Evolutionary conservation across 2,113 vertebrate species (phyloP).

Genomic region (Hipposideros armiger): DNA sequence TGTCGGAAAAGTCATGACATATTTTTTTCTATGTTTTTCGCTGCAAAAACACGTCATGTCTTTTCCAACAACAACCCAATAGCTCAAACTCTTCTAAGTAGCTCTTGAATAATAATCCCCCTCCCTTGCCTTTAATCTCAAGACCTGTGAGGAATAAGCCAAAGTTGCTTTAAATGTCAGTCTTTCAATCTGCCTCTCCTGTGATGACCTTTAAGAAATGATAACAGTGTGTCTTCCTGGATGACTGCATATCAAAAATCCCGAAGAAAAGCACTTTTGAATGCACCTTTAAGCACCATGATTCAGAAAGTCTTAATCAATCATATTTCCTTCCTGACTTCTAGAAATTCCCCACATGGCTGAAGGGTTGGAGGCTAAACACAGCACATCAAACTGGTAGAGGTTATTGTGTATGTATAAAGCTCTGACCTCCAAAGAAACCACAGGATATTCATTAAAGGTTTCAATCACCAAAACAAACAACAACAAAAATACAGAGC

Average conservation of each 20-base stretch:
- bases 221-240: slow-evolving; percentile 6
- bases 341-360: not conserved
- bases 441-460: not conserved
- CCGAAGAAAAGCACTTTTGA: not conserved
- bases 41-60: too few species aligned
- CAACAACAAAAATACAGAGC: not conserved
- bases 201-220: slow-evolving; percentile 49
- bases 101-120: slow-evolving; percentile 51
- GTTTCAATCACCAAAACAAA: not conserved
- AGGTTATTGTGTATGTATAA: not conserved
- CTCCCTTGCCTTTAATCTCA: slow-evolving; percentile 31
- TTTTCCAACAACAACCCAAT: too few species aligned
- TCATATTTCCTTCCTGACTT: not conserved
- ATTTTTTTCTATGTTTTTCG: too few species aligned
- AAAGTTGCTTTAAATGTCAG: slow-evolving; percentile 59
- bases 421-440: not conserved
- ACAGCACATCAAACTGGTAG: not conserved
- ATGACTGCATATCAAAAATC: not conserved
- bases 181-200: not conserved
- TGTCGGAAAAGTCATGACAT: too few species aligned
- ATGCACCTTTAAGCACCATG: not conserved
- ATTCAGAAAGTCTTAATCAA: slow-evolving; percentile 5
- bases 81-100: slow-evolving; percentile 26
- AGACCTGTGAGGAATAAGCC: slow-evolving; percentile 38
- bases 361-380: not conserved